Evolutionary conservation across 2,113 vertebrate genomes (phyloP).

Genomic region (Chamaetylas fuelleborni): DNA sequence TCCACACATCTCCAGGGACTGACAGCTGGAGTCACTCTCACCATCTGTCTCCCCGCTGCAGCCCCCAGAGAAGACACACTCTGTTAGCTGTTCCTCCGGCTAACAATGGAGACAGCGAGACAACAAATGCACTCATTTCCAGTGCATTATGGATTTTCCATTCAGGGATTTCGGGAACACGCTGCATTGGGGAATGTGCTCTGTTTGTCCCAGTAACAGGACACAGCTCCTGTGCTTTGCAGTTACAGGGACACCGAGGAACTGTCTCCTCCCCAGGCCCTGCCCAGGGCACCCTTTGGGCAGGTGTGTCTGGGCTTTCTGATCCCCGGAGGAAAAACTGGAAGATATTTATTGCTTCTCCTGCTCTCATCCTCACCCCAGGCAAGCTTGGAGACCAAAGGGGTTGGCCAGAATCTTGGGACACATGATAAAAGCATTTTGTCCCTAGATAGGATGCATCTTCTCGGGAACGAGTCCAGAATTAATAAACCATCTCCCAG

Average conservation of each 20-base stretch:
- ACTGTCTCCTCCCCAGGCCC: fast-evolving
- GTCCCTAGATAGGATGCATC: not conserved
- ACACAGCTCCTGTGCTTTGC: not conserved
- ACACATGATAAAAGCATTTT: not conserved
- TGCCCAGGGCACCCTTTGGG: not conserved
- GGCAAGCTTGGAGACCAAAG: not conserved
- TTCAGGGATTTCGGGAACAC: not conserved
- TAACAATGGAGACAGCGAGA: not conserved
- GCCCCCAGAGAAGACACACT: not conserved
- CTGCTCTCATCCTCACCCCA: fast-evolving
- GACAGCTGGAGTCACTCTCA: slow-evolving; percentile 10
- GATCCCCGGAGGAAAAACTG: not conserved
- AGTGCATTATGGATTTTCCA: not conserved
- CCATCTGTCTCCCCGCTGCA: not conserved
- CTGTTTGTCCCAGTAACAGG: not conserved
- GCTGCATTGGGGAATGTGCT: fast-evolving
- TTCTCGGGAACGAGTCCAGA: not conserved
- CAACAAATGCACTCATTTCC: slow-evolving; percentile 21
- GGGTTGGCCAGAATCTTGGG: not conserved
- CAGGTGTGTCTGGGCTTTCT: not conserved
- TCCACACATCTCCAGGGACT: not conserved
- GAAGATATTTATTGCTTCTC: not conserved
- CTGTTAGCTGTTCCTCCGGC: not conserved
- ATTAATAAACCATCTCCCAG: not conserved
- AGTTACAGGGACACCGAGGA: not conserved